A percentile compares a stretch with the other conserved stretches of the same genome.
These are phyloP conservation scores for Crotalus helleri DNA, from an alignment of 2,113 vertebrate species.

Conservation along the genomic window DNA sequence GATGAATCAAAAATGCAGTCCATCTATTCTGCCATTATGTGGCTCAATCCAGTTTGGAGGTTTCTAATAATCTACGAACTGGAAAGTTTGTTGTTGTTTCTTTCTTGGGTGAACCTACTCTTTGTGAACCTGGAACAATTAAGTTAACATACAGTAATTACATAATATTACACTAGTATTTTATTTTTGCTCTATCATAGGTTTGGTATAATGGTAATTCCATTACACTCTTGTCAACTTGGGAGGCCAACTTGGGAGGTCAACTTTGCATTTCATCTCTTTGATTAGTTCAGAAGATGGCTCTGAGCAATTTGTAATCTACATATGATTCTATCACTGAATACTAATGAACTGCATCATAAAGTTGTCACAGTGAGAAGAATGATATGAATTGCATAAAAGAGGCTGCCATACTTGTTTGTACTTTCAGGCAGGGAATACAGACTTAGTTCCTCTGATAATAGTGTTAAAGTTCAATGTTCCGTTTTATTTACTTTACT, in stretches of 20 bases:
- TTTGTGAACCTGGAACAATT: neutral
- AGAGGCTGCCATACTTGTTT: neutral
- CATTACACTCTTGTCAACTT: neutral
- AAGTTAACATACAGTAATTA: neutral
- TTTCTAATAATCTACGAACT: neutral
- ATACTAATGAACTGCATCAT: neutral
- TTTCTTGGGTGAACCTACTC: neutral
- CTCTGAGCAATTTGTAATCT: neutral
- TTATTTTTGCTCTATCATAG: neutral
- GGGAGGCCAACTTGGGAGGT: conserved; percentile 21
- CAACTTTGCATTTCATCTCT: neutral
- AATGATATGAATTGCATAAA: neutral
- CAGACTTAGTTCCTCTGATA: neutral
- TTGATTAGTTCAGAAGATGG: neutral
- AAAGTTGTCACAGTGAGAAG: neutral
- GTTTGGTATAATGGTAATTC: neutral
- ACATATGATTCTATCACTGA: neutral
- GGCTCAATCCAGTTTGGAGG: neutral
- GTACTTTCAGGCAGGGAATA: neutral
- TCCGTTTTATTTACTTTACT: neutral
- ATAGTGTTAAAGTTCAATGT: neutral
- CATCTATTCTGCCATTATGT: neutral
- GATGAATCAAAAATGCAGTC: neutral
- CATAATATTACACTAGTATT: neutral
- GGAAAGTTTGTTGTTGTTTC: neutral